Evolutionary conservation across 2,113 vertebrate species (phyloP), one percentile per base, ranked within the genome.

Genomic region (Asarcornis scutulata): DNA sequence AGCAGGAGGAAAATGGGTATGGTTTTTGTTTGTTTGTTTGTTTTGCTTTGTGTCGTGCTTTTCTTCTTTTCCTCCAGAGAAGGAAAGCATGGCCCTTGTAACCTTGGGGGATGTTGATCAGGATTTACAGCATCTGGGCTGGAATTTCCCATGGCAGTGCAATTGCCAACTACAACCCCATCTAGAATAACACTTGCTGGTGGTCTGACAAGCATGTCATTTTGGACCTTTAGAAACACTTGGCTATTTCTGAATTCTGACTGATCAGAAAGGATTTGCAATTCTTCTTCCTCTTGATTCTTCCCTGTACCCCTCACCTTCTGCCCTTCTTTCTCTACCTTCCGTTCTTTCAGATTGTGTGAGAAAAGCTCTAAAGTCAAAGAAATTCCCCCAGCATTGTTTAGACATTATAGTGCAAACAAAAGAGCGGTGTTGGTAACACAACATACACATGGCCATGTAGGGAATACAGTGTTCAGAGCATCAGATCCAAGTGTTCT

Each of bases 381-480:
- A 77, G 46, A 50, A 74, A 20, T 63, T 73, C 34, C 18, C 27
- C 40, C 27, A 14, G 8, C 6, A 2, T 26, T 18, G 13, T 78
- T 68, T 44, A n/a, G 48, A 22, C 6, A 3, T 74, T 68, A 7
- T 0, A 52, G 34, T 20, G 17, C 29, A 42, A 66, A 52, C 25
- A 18, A 26, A 34, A 13, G 66, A 60, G 53, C 26, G 32, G 59
- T 25, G 17, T 25, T 53, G 60, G 40, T 68, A 62, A 44, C 9
- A 32, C 22, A 42, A n/a, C 17, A 29, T 26, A 34, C 2, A 10
- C 20, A 15, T 17, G 62, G 40, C 60, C 34, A 36, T 2, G 27
- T 17, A 52, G 27, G 53, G 34, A 67, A 31, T 6, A 2, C 38
- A 31, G 16, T 13, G 0, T 36, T 53, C 0, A 1, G 18, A 36